phyloP scores from a whole-genome alignment of 2,113 vertebrate genomes.

The Semnopithecus entellus region DNA sequence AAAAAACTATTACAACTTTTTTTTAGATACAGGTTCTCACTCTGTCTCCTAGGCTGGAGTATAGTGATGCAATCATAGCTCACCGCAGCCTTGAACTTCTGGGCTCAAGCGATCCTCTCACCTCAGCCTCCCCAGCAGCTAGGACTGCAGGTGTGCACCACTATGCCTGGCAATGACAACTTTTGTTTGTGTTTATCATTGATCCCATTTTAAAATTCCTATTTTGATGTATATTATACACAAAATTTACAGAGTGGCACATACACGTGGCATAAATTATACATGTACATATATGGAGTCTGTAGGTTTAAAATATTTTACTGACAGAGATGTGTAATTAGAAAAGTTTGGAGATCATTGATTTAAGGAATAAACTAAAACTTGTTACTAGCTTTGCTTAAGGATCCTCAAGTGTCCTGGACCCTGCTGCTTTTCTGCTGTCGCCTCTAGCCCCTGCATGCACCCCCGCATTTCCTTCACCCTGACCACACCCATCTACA shows the following conservation, averaged over 20 bases:
- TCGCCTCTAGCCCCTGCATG: not conserved
- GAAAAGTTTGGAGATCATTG: not conserved
- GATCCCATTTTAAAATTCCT: not conserved
- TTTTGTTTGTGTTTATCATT: conserved; percentile 2
- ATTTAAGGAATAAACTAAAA: conserved; percentile 39
- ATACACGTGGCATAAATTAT: not conserved
- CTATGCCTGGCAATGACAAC: not conserved
- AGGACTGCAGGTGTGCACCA: too few relatives aligned
- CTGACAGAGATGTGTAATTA: not conserved
- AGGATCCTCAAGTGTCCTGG: not conserved
- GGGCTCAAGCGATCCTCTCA: too few relatives aligned
- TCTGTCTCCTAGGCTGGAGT: too few relatives aligned
- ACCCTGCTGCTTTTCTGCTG: not conserved
- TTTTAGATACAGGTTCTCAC: too few relatives aligned
- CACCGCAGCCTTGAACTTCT: too few relatives aligned
- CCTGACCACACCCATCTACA: not conserved
- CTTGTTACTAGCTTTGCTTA: not conserved
- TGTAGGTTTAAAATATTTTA: not conserved
- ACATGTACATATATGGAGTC: not conserved
- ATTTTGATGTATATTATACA: not conserved
- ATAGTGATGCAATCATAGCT: too few relatives aligned
- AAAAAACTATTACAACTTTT: not conserved
- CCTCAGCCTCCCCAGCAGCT: too few relatives aligned
- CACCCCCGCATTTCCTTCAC: not conserved
- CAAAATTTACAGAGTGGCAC: not conserved